Conservation (phyloP, 2,113 vertebrate genomes). For the Platysternon megacephalum region DNA sequence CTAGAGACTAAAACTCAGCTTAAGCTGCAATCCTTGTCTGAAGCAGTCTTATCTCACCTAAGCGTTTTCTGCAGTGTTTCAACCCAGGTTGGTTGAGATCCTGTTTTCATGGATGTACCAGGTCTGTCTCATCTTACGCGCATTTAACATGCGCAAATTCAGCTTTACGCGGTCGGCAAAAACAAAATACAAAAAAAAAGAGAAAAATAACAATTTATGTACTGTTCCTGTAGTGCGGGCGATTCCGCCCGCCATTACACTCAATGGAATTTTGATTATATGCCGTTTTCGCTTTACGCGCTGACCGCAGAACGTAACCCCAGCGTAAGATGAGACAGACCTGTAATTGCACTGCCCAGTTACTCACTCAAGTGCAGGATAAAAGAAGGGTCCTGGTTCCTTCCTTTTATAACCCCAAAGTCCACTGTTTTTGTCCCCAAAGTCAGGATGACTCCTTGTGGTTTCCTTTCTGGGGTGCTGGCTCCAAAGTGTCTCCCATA, state of each 20-base stretch:
- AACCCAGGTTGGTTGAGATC: background rate
- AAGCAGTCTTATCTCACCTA: background rate
- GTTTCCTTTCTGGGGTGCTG: background rate
- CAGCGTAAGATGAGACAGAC: too few relatives aligned
- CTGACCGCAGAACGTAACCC: too few relatives aligned
- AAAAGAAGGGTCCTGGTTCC: background rate
- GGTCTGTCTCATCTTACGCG: too few relatives aligned
- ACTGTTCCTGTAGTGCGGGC: too few relatives aligned
- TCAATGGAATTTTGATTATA: too few relatives aligned
- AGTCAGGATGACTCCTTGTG: background rate
- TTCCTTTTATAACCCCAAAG: background rate
- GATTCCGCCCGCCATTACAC: too few relatives aligned
- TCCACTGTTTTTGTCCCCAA: background rate
- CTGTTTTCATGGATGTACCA: background rate
- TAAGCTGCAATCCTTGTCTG: background rate
- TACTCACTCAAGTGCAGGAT: background rate
- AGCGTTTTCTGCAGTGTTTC: background rate
- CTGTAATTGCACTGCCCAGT: background rate
- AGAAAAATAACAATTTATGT: too few relatives aligned
- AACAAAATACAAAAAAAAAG: too few relatives aligned
- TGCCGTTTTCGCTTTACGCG: too few relatives aligned
- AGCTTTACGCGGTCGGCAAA: too few relatives aligned
- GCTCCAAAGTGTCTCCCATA: background rate
- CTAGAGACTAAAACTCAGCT: background rate
- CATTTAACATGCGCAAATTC: too few relatives aligned